Conservation (phyloP, 1,140 invertebrate genomes). For the Radopholus similis region DNA sequence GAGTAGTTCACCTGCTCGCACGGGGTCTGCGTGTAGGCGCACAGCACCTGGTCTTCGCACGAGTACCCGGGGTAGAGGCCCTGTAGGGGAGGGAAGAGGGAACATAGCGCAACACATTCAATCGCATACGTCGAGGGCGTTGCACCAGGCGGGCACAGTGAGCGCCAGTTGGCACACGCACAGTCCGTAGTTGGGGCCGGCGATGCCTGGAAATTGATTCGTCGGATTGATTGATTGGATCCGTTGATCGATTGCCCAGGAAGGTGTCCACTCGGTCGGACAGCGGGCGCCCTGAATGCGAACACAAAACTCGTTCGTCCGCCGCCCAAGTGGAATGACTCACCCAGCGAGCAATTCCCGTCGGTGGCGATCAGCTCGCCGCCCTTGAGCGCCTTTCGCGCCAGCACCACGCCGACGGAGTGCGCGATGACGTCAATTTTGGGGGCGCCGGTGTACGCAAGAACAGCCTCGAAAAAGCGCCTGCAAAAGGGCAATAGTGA, state of each 20-base stretch:
- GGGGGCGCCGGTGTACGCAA: constrained; percentile 51
- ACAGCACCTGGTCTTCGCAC: constrained; percentile 58
- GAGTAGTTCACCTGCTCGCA: constrained; percentile 58
- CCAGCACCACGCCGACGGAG: constrained; percentile 44
- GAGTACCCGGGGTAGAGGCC: constrained; percentile 57
- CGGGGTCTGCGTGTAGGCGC: constrained; percentile 52
- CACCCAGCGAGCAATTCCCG: constrained; percentile 56
- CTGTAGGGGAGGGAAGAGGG: background rate
- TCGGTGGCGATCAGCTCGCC: constrained; percentile 57
- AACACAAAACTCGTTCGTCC: background rate
- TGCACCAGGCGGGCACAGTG: constrained; percentile 60
- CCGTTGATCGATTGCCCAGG: constrained; percentile 23
- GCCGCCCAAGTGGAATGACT: background rate
- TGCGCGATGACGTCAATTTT: constrained; percentile 59
- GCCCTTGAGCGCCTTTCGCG: constrained; percentile 58
- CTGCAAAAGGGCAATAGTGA: background rate
- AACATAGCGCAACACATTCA: background rate
- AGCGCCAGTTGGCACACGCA: constrained; percentile 59
- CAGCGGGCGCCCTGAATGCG: constrained; percentile 31
- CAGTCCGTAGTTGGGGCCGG: constrained; percentile 57
- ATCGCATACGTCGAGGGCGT: constrained; percentile 49
- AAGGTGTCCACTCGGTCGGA: constrained; percentile 51
- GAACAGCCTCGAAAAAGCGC: constrained; percentile 54
- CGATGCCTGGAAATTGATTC: constrained; percentile 31
- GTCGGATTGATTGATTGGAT: background rate